Percentiles rank a stretch among this genome's conserved stretches.
Conservation (phyloP, 2,797 vertebrate genomes). For the Spinibarbus caldwelli region DNA sequence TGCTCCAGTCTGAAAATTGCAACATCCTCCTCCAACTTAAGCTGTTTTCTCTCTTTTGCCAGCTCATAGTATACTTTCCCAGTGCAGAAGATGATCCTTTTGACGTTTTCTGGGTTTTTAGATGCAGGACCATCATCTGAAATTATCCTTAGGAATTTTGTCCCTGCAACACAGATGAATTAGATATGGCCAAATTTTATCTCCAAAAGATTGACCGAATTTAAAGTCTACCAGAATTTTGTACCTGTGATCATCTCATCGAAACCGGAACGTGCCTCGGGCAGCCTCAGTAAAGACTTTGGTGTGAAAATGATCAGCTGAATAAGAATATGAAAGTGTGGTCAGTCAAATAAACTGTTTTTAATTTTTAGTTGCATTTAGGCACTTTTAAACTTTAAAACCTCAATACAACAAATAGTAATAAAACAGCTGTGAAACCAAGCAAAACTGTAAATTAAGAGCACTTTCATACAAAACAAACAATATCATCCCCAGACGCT, state of each 20-base stretch:
- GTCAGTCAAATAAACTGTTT: constrained; percentile 47
- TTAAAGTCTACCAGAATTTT: neutral
- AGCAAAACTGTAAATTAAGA: constrained; percentile 68
- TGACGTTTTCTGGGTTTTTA: constrained; percentile 75
- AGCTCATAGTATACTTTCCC: constrained; percentile 93
- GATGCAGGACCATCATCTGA: constrained; percentile 79
- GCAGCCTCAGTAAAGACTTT: constrained; percentile 89
- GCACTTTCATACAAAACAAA: constrained; percentile 68
- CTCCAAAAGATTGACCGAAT: neutral
- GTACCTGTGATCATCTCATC: constrained; percentile 86
- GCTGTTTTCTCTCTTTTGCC: constrained; percentile 84
- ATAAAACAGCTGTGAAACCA: constrained; percentile 69
- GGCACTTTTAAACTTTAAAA: constrained; percentile 18
- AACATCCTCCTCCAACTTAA: constrained; percentile 81
- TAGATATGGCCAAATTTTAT: neutral
- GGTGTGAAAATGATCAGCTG: constrained; percentile 90
- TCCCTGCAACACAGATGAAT: constrained; percentile 67
- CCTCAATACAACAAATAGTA: constrained; percentile 64
- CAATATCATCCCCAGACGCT: constrained; percentile 72
- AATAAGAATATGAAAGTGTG: constrained; percentile 43
- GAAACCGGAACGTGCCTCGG: constrained; percentile 88
- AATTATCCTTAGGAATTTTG: constrained; percentile 83
- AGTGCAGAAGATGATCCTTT: constrained; percentile 87
- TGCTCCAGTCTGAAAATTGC: constrained; percentile 89
- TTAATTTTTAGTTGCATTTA: constrained; percentile 16